phyloP scores from a whole-genome alignment of 1,140 invertebrate species.

The Sitobion miscanthi region DNA sequence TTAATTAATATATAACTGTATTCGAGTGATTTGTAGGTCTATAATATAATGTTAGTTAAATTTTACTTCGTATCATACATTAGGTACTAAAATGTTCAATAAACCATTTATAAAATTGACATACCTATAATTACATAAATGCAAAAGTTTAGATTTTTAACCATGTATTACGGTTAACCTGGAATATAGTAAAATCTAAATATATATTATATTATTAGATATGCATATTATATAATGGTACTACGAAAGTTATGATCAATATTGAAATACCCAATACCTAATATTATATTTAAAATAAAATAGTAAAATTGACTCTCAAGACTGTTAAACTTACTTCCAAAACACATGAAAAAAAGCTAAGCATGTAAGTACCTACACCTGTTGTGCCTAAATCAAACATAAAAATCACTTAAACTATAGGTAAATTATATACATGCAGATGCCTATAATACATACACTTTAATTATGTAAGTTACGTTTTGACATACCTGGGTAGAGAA shows the following conservation, averaged over 20 bases:
- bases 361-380: too few species aligned
- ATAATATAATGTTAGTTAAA: not conserved
- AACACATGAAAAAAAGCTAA: not conserved
- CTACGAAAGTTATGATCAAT: not conserved
- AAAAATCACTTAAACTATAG: not conserved
- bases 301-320: too few species aligned
- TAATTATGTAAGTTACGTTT: not conserved
- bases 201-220: not conserved
- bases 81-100: not conserved
- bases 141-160: too few species aligned
- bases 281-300: not conserved
- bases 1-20: not conserved
- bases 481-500: conserved; percentile 10
- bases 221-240: not conserved
- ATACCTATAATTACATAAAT: too few species aligned
- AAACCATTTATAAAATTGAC: not conserved
- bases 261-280: not conserved
- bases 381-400: too few species aligned
- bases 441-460: not conserved
- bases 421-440: not conserved
- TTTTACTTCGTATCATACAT: not conserved
- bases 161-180: too few species aligned
- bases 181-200: too few species aligned
- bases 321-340: not conserved
- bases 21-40: not conserved